Evolutionary conservation across 1,140 invertebrate species (phyloP).

Genomic region (Lepidurus apus): DNA sequence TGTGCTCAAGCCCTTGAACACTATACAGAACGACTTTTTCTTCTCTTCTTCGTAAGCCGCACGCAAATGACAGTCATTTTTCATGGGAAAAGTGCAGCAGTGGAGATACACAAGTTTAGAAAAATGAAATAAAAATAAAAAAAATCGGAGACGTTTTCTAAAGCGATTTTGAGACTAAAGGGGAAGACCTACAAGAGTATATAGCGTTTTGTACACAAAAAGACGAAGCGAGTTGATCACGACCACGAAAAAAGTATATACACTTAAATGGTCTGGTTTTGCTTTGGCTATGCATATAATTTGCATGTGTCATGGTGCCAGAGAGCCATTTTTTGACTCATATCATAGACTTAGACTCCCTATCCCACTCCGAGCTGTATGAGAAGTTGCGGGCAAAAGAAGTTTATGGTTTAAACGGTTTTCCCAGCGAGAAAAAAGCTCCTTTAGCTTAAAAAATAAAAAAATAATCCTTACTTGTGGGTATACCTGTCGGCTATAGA

Average conservation of each 20-base stretch:
- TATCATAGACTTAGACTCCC: no score
- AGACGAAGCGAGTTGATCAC: background rate
- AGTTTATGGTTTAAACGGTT: background rate
- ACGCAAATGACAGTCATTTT: constrained; percentile 19
- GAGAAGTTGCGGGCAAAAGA: no score
- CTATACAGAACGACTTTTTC: background rate
- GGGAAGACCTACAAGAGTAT: background rate
- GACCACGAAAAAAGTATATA: background rate
- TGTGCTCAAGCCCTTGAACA: background rate
- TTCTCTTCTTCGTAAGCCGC: background rate
- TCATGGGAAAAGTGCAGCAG: background rate
- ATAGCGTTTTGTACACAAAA: background rate
- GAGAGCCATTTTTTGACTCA: no score
- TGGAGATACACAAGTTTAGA: background rate
- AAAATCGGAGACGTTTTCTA: background rate
- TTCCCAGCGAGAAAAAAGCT: background rate
- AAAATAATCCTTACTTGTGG: no score
- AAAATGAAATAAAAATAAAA: background rate
- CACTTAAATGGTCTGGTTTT: background rate
- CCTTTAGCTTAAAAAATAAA: background rate
- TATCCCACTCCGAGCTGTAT: no score
- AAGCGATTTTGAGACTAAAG: background rate
- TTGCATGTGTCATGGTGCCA: constrained; percentile 3
- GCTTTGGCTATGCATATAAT: background rate
- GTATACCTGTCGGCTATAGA: no score